Evolutionary conservation across 2,797 vertebrate species (phyloP), one percentile per base, ranked within the genome.

Genomic region (Catostomus latipinnis): DNA sequence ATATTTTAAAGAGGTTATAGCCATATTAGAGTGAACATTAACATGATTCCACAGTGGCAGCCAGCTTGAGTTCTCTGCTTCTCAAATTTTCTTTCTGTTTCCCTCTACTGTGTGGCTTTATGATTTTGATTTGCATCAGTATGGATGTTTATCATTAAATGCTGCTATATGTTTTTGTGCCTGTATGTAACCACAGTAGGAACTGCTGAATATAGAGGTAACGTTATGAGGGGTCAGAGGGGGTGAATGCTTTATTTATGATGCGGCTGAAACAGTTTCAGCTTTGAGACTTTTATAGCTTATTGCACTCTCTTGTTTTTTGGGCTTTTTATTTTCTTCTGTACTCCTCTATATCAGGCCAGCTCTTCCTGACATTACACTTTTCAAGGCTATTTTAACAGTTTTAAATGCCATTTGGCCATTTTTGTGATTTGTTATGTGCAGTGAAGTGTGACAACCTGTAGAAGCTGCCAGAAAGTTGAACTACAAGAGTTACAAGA

Each of bases 231-330:
- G 14, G 1, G 45, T 79, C 34, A 67, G 75, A 74, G 56, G 5
- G 8, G 14, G 61, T n/a, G 10, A 70, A 80, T 82, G 57, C 73
- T 80, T 85, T 77, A 85, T 82, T 85, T 70, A 85, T 85, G 70
- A 80, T 56, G 67, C 53, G 53, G 11, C 69, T 57, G 62, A 76
- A 63, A 60, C 18, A 12, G 13, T 14, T 80, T 10, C 57, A 71
- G 22, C 68, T 77, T 45, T 79, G 60, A 49, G 43, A 69, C 69
- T 79, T 80, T 73, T 80, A 67, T 16, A 73, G 69, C 67, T 71
- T 80, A 73, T 62, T 75, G 67, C 46, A 63, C 58, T 60, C 48
- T 43, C 12, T 18, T 63, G 50, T 48, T 61, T 67, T 68, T 48
- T 3, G 34, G 34, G 34, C 34, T 34, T 34, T 34, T 34, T 34